Base-by-base conservation (phyloP, 1,140 invertebrate genomes). In the Drosophila biarmipes region DNA sequence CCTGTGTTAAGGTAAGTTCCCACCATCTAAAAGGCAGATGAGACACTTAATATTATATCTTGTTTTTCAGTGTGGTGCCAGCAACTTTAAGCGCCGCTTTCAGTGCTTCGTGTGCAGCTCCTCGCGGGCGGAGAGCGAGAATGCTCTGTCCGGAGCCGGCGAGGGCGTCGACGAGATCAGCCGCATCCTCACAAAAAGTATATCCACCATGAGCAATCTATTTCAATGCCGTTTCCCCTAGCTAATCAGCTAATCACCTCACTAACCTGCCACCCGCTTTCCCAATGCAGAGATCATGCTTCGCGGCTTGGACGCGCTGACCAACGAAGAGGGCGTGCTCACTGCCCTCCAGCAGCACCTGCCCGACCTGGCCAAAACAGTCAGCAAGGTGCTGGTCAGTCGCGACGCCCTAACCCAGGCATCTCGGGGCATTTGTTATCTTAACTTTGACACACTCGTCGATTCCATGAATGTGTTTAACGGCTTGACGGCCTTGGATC, bases 71-170 rank as follows among this genome's bases (percentile, higher is more conserved):
- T 99, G 98, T 94, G 96, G 96, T 61, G 96, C 96, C 45, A 96
- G 97, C 90, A 98, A 98, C 93, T 99, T 98, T 92, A 97, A 97
- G 92, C 94, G 97, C 54, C 94, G 98, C 66, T 96, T 97, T 80
- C 95, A 94, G 35, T 99, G 98, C 91, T 98, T 97, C 91, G 97
- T 97, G 92, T 99, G 98, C 92, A 95, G 95, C 80, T 95, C 96
- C 24, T 95, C 96, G 8, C 93, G 97, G 81, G 95, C 95, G 59
- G 96, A 96, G 77, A 95, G 95, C 82, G 95, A 95, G 79, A 94
- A 95, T 42, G 42, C 54, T 40, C 49, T 45, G 14, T 43, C 61
- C 11, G 58, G 69, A 87, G 94, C 94, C 40, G 95, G 95, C 49
- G 97, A 97, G 92, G 96, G 96, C 15, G 95, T 94, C 85, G 97